These are phyloP conservation scores for Oenanthe oenanthe DNA, from an alignment of 2,113 vertebrate genomes.

Conservation along the genomic window DNA sequence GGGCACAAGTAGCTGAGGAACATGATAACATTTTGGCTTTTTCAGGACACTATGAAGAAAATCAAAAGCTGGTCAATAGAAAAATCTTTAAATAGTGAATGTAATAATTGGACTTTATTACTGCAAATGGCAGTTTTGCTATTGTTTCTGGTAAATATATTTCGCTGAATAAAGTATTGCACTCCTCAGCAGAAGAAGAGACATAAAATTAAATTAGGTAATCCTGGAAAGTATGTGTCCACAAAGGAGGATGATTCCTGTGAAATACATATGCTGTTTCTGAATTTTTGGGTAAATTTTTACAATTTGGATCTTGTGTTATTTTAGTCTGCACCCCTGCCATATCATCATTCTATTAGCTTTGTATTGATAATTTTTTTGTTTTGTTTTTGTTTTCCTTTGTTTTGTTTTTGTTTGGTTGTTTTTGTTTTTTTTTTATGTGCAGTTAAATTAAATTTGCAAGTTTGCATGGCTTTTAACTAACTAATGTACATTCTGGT, in stretches of 20 bases:
- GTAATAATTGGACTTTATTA: not conserved
- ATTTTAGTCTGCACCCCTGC: not conserved
- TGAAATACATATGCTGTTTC: not conserved
- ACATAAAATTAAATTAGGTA: not conserved
- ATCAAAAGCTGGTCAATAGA: not conserved
- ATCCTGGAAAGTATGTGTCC: not conserved
- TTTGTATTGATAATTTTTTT: not conserved
- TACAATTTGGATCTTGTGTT: not conserved
- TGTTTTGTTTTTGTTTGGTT: too few species aligned
- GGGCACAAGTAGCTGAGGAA: not conserved
- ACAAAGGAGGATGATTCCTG: not conserved
- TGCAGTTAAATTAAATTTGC: not conserved
- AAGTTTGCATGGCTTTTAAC: not conserved
- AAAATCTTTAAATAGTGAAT: not conserved
- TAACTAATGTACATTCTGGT: not conserved
- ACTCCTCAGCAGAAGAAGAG: not conserved
- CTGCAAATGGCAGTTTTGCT: not conserved
- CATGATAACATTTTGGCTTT: fast-evolving
- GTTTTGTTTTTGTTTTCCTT: too few species aligned
- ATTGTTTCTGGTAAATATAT: not conserved
- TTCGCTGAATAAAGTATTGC: not conserved
- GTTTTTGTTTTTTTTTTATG: too few species aligned
- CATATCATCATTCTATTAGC: not conserved
- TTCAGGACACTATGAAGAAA: not conserved
- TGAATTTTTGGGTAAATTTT: not conserved